Conservation (phyloP, 2,797 vertebrate genomes). For the Aulostomus chinensis region DNA sequence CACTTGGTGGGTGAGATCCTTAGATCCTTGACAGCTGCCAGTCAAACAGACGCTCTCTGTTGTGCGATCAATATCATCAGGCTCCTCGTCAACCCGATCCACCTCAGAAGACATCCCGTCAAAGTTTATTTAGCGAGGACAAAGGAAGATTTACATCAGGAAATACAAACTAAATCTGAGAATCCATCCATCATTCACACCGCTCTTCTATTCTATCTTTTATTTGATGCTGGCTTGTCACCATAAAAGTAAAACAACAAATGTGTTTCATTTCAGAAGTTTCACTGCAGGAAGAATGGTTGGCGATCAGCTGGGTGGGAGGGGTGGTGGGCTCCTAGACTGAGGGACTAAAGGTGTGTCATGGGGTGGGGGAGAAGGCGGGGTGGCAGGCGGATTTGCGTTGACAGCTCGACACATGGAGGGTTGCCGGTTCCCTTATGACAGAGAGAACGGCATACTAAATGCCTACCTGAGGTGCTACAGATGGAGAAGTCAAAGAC, state of each 20-base stretch:
- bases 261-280: conserved; percentile 28
- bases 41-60: conserved; percentile 53
- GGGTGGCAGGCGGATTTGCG: conserved; percentile 40
- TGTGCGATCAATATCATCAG: conserved; percentile 67
- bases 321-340: conserved; percentile 47
- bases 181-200: conserved; percentile 45
- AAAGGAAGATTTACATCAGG: conserved; percentile 36
- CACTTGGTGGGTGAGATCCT: conserved; percentile 31
- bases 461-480: conserved; percentile 78
- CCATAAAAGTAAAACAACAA: conserved; percentile 14
- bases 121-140: conserved; percentile 33
- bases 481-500: conserved; percentile 80
- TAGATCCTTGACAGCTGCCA: conserved; percentile 69
- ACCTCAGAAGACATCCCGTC: conserved; percentile 52
- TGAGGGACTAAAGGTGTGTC: conserved; percentile 71
- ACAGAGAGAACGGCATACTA: conserved; percentile 73
- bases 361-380: conserved; percentile 41
- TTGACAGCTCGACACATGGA: conserved; percentile 74
- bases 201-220: conserved; percentile 31
- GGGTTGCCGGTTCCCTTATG: conserved; percentile 63
- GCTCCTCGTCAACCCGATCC: conserved; percentile 42
- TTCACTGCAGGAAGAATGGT: conserved; percentile 9
- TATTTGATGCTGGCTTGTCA: conserved; percentile 31
- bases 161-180: conserved; percentile 45
- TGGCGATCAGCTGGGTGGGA: conserved; percentile 24